Evolutionary conservation across 53 echinoderm and acorn worm genomes (phyloP), one percentile per base, ranked within the genome.

Genomic region (Actinopyga echinites): DNA sequence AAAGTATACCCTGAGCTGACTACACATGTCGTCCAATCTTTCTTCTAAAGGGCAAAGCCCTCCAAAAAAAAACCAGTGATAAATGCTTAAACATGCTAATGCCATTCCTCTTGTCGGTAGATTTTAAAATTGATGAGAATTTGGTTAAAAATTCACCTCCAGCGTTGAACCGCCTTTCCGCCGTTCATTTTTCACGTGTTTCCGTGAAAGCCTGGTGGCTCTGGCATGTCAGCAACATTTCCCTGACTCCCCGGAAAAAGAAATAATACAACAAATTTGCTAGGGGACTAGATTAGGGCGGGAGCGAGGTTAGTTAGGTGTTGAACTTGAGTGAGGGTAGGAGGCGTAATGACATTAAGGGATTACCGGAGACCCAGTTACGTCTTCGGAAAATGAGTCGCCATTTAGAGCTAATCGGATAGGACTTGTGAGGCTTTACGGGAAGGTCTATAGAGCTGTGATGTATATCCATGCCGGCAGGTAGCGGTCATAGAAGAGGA

Each of bases 281-380:
- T 71, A 25, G 71, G 71, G 71, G 71, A 71, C 71, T 71, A 71
- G 71, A 71, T 71, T 71, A 71, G 71, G 71, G 71, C 26, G 71
- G 71, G 71, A 71, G 45, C 40, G 44, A 71, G 21, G 71, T 71
- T 71, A 71, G 40, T 71, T 42, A 71, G 71, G 71, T 71, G 71
- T 71, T 71, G 71, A 71, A 71, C 71, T 71, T 71, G 71, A 44
- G 44, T 49, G 35, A 68, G 68, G 37, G 68, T n/a, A 68, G 34
- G 20, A n/a, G 22, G 71, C 40, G 23, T 71, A 71, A 71, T 68
- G 68, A 68, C 37, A 68, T 68, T 68, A 68, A 68, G 21, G 4
- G 31, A 68, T 68, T 38, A 68, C 68, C 68, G 15, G 38, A 68
- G 68, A 68, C 68, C 68, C 37, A 68, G 20, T 68, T 68, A 68